Percentiles rank a stretch among this genome's conserved stretches.
These are phyloP conservation scores for Rhagoletis pomonella DNA, from an alignment of 1,140 invertebrate genomes.

Conservation along the genomic window DNA sequence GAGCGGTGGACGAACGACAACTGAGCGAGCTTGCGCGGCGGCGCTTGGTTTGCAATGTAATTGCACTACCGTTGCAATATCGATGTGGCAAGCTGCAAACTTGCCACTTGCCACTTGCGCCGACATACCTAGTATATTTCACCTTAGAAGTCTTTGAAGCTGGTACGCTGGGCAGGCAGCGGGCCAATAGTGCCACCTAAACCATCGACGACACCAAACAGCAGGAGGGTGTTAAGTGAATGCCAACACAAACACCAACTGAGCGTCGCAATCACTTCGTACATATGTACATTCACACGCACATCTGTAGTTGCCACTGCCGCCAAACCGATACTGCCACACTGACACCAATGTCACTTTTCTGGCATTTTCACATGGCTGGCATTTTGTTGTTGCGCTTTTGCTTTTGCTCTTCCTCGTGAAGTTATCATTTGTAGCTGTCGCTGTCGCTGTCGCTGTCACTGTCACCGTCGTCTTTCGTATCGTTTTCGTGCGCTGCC, in stretches of 20 bases:
- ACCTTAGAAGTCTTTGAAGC: conserved; percentile 64
- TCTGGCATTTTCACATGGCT: neutral
- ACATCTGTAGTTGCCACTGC: neutral
- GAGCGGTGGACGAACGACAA: too few relatives aligned
- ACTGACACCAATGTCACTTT: conserved; percentile 12
- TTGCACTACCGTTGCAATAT: neutral
- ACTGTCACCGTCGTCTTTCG: neutral
- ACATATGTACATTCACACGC: too few relatives aligned
- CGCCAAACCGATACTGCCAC: neutral
- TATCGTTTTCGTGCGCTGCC: neutral
- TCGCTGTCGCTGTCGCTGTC: neutral
- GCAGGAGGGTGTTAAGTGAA: too few relatives aligned
- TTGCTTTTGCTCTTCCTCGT: conserved; percentile 19
- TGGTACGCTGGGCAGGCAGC: neutral
- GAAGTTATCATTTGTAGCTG: neutral
- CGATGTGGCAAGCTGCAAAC: neutral
- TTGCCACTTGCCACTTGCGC: neutral
- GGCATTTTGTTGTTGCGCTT: neutral
- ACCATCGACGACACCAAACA: too few relatives aligned
- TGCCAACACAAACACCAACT: too few relatives aligned
- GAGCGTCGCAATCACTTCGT: too few relatives aligned
- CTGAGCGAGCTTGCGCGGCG: too few relatives aligned
- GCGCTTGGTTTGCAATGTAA: neutral
- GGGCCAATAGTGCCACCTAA: neutral
- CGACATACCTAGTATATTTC: conserved; percentile 69